Base-by-base conservation (phyloP, 1,140 invertebrate genomes). In the Drosophila azteca region DNA sequence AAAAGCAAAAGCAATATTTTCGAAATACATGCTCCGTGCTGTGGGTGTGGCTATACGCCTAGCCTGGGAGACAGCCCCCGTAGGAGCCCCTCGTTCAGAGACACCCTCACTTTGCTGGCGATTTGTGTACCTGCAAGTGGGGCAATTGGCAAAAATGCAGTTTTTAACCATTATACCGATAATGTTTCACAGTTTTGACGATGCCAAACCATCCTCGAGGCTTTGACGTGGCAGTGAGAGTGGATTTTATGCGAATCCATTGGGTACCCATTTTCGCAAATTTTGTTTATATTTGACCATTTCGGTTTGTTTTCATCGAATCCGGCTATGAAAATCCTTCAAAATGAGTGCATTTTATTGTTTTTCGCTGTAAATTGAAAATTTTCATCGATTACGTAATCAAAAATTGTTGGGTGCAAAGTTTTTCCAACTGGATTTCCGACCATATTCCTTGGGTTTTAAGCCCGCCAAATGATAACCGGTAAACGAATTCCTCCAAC, bases 191-290 rank as follows among this genome's bases (percentile, higher is more conserved):
- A 57, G 45, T 79, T 91, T 77, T 84, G 22, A 77, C 49, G 17
- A 43, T 69, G 24, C 31, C 24, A 51, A 61, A 22, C 9, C 22
- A 45, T 89, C 69, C 74, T 77, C 54, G 22, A 79, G 43, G 57
- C 65, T 71, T 41, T 69, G 41, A 77, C 68, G 70, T 74, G 69
- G 81, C 83, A 63, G 24, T 58, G 60, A 76, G 71, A 64, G 53
- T 79, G 74, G 71, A 82, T 92, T 93, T 93, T 95, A 93, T 77
- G 67, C 92, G 92, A 93, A 85, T 91, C 66, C 60, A 71, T 91
- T 85, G 78, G 92, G 93, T 94, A 95, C 95, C 95, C 95, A 94
- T 95, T 95, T 95, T 95, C 92, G 94, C 92, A 95, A 95, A 94
- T 94, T 95, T 83, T 92, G 90, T 92, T 93, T 93, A 92, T 94